phyloP scores from a whole-genome alignment of 2,888 invertebrate species.

The Calliphora vomitoria region DNA sequence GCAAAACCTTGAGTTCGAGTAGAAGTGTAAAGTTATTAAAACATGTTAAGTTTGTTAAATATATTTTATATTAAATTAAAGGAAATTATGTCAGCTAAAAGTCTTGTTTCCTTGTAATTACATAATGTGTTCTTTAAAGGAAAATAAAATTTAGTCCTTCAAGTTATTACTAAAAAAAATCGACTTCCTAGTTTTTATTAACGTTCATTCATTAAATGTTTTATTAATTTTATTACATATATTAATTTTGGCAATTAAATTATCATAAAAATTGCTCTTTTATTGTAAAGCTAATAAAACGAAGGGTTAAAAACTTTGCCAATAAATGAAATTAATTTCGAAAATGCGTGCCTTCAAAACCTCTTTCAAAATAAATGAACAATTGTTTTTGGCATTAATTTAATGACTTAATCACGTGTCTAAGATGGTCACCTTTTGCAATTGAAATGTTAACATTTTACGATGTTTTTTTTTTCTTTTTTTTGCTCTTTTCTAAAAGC shows the following conservation, averaged over 20 bases:
- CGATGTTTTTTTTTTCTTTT: conserved; percentile 3
- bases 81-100: too few species aligned
- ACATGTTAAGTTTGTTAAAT: too few species aligned
- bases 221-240: conserved; percentile 1
- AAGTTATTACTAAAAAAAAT: too few species aligned
- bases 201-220: neutral
- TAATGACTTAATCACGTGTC: conserved; percentile 74
- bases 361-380: conserved; percentile 15
- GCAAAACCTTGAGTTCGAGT: too few species aligned
- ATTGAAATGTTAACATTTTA: conserved; percentile 59
- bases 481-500: neutral
- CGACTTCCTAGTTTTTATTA: neutral
- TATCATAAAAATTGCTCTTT: conserved; percentile 41
- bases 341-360: conserved; percentile 59
- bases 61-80: too few species aligned
- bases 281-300: conserved; percentile 32
- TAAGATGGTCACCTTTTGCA: conserved; percentile 68
- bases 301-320: conserved; percentile 19
- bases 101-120: too few species aligned
- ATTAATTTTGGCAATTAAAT: conserved; percentile 57
- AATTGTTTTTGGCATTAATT: conserved; percentile 70
- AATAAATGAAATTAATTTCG: conserved; percentile 48
- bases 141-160: too few species aligned
- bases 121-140: too few species aligned
- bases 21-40: too few species aligned